Percentiles rank a stretch among this genome's conserved stretches.
Evolutionary conservation across 2,797 vertebrate species (phyloP).

Genomic region (Garrulus glandarius): DNA sequence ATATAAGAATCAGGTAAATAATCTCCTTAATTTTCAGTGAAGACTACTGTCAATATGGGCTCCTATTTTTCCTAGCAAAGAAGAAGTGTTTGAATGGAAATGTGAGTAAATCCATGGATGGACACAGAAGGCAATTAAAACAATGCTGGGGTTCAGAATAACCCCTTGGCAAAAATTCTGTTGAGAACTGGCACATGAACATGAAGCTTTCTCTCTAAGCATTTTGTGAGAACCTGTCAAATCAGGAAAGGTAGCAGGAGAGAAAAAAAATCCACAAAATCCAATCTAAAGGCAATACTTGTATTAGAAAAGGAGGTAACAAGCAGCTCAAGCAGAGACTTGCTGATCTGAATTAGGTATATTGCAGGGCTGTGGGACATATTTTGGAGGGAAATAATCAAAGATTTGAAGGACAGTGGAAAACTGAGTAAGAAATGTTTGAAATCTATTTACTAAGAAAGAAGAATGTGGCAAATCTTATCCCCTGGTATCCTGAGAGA

Average conservation of each 20-base stretch:
- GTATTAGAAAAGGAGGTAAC: not conserved
- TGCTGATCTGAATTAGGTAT: not conserved
- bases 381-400: not conserved
- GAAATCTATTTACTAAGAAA: not conserved
- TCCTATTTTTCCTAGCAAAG: not conserved
- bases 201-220: not conserved
- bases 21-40: not conserved
- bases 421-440: not conserved
- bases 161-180: not conserved
- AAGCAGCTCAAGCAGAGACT: not conserved
- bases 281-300: not conserved
- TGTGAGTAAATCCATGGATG: not conserved
- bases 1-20: not conserved
- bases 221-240: not conserved
- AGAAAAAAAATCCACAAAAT: not conserved
- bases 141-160: rapidly evolving
- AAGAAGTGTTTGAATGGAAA: not conserved
- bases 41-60: not conserved
- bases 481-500: not conserved
- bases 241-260: not conserved
- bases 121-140: not conserved
- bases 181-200: not conserved
- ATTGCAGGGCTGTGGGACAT: not conserved
- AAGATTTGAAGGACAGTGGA: not conserved
- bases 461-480: not conserved